These are phyloP conservation scores for Gambelia wislizenii DNA, from an alignment of 2,797 vertebrate species.

Conservation along the genomic window DNA sequence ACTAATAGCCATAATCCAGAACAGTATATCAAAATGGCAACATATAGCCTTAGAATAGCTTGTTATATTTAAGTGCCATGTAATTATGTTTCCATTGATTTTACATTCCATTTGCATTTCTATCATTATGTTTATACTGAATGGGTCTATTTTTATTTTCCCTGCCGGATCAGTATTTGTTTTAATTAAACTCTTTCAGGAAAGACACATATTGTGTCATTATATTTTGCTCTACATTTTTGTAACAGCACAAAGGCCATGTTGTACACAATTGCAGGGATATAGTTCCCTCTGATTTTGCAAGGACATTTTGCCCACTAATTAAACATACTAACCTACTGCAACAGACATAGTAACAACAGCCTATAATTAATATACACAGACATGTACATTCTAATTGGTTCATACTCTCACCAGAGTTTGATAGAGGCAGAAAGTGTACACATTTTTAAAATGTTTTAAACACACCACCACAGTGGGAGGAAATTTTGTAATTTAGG, in stretches of 20 bases:
- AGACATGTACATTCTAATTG: background rate
- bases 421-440: background rate
- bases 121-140: constrained; percentile 45
- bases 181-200: constrained; percentile 49
- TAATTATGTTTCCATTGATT: constrained; percentile 19
- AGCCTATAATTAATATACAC: background rate
- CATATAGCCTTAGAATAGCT: background rate
- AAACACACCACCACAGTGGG: no score
- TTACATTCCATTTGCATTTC: constrained; percentile 48
- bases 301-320: background rate
- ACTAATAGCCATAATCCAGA: background rate
- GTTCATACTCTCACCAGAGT: background rate
- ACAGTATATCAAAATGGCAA: background rate
- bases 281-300: background rate
- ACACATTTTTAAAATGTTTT: no score
- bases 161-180: constrained; percentile 26
- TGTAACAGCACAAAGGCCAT: background rate
- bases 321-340: background rate
- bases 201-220: background rate
- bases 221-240: background rate
- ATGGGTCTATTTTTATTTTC: constrained; percentile 37
- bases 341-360: background rate
- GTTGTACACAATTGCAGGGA: background rate
- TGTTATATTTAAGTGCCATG: constrained; percentile 27
- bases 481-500: background rate